Evolutionary conservation across 2,888 invertebrate genomes (phyloP).

Genomic region (Lasioglossum morio): DNA sequence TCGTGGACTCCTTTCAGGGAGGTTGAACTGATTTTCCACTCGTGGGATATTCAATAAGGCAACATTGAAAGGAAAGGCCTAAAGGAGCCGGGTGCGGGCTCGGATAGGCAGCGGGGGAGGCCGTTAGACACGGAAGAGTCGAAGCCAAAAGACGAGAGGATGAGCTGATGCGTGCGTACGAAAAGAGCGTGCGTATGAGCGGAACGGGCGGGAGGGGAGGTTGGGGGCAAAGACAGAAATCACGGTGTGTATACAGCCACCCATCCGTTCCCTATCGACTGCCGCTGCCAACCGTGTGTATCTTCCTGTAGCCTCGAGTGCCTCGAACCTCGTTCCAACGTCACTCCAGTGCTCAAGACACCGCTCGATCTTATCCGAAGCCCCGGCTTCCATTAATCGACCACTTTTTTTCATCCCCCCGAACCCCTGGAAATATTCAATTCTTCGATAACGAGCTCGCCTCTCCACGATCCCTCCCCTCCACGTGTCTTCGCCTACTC

Average conservation of each 20-base stretch:
- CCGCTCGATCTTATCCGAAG: constrained; percentile 75
- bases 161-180: constrained; percentile 67
- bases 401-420: background rate
- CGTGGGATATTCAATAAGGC: constrained; percentile 84
- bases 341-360: constrained; percentile 71
- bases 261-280: constrained; percentile 74
- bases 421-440: background rate
- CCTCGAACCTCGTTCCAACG: constrained; percentile 63
- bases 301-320: constrained; percentile 65
- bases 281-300: constrained; percentile 60
- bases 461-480: background rate
- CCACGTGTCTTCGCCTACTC: background rate
- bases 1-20: constrained; percentile 76
- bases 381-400: constrained; percentile 35
- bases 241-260: constrained; percentile 69
- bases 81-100: constrained; percentile 71
- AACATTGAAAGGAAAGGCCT: constrained; percentile 80
- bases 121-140: constrained; percentile 56
- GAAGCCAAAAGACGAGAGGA: constrained; percentile 66
- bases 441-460: background rate
- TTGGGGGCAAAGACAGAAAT: constrained; percentile 68
- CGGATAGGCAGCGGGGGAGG: constrained; percentile 52
- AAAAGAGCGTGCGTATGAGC: constrained; percentile 69
- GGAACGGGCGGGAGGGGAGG: constrained; percentile 28
- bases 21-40: constrained; percentile 82